Base-by-base conservation (phyloP, 2,888 invertebrate species). In the Aradus depressus region DNA sequence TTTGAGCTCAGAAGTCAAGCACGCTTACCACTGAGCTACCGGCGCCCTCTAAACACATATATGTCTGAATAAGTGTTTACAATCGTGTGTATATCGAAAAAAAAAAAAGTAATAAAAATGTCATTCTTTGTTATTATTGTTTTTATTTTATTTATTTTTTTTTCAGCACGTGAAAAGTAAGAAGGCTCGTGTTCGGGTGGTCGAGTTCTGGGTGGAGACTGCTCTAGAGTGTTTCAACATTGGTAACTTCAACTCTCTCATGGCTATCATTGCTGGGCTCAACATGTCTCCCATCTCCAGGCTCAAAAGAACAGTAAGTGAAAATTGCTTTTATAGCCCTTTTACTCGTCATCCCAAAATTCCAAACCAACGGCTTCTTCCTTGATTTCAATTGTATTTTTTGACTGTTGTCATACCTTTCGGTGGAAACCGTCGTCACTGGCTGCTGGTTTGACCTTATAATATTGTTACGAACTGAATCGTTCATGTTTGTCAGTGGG, bases 161-260 rank as follows among this genome's bases (percentile, higher is more conserved):
- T 44, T 32, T 8, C 70, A 93, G 91, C 86, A 91, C 65, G 77
- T 81, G 50, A 93, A 93, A 70, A 56, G 56, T 28, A 95, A 93
- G 72, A 93, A 92, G 68, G 85, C 90, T 62, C 77, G 96, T 45
- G 90, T 91, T 1, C 78, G 85, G 52, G 79, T 90, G 53, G 84
- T 96, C 58, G 95, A 96, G 66, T 95, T 87, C 68, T 95, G 95
- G 86, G 91, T 96, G 63, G 93, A 95, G 73, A 89, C 92, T 4
- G 96, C 93, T 2, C 78, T 91, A 52, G 93, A 95, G 68, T 96
- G 96, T 67, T 92, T 95, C 70, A 95, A 95, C 69, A 86, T 95
- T 64, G 95, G 96, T 49, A 97, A 97, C 70, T 97, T 97, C 69
- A 97, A 97, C 70, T 96, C 96, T 47, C 74, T 96, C 48, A 95